These are phyloP conservation scores for Drosophila dives DNA, from an alignment of 2,888 invertebrate genomes.

Conservation along the genomic window DNA sequence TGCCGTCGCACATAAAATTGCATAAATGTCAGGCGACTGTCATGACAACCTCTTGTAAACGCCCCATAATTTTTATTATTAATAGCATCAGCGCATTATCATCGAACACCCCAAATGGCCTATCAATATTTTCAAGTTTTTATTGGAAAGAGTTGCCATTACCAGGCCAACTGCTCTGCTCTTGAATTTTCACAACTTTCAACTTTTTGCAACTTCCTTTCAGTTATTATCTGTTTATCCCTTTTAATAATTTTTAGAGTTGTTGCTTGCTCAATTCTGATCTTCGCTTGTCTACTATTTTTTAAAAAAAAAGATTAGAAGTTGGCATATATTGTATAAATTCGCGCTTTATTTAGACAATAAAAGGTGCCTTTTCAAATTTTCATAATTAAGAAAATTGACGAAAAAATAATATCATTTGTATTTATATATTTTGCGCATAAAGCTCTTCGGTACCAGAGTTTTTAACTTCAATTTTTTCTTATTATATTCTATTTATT, in stretches of 20 bases:
- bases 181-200: neutral
- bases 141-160: conserved; percentile 16
- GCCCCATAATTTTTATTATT: conserved; percentile 79
- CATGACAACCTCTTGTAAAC: conserved; percentile 79
- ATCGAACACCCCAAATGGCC: conserved; percentile 40
- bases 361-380: neutral
- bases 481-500: neutral
- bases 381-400: too few relatives aligned
- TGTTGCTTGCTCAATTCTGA: neutral
- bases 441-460: too few relatives aligned
- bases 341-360: neutral
- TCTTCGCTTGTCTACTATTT: neutral
- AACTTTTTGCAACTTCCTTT: neutral
- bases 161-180: conserved; percentile 4
- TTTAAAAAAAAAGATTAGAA: neutral
- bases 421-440: too few relatives aligned
- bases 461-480: neutral
- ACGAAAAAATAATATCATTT: too few relatives aligned
- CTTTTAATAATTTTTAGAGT: neutral
- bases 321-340: neutral
- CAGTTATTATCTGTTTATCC: neutral
- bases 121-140: conserved; percentile 33
- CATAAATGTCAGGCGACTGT: conserved; percentile 78
- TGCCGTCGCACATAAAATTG: conserved; percentile 66
- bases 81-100: conserved; percentile 64